phyloP scores from a whole-genome alignment of 1,140 invertebrate species.

The Chymomyza costata region DNA sequence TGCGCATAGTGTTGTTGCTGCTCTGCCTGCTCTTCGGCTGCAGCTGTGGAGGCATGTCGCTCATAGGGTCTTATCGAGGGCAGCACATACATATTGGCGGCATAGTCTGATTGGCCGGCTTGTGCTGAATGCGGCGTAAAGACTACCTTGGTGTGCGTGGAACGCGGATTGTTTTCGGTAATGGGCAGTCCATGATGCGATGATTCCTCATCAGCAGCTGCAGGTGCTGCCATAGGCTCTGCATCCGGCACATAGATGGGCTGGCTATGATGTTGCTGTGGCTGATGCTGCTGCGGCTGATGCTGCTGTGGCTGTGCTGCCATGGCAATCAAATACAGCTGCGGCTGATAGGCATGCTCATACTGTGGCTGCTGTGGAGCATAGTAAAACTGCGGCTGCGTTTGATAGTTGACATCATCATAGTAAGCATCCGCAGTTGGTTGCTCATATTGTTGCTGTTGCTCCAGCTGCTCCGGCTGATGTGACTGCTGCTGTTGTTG shows the following conservation, averaged over 20 bases:
- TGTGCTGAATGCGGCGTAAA: conserved; percentile 46
- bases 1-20: conserved; percentile 19
- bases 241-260: conserved; percentile 63
- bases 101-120: conserved; percentile 23
- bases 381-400: conserved; percentile 50
- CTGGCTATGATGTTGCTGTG: conserved; percentile 23
- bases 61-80: conserved; percentile 49
- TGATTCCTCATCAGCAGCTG: conserved; percentile 19
- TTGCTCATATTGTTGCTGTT: conserved; percentile 30
- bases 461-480: conserved; percentile 25
- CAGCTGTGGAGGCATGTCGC: conserved; percentile 26
- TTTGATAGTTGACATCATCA: conserved; percentile 20
- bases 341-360: conserved; percentile 42
- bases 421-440: conserved; percentile 40
- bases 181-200: conserved; percentile 37
- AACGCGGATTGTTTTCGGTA: conserved; percentile 65
- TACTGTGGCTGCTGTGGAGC: conserved; percentile 29
- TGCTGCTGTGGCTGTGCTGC: conserved; percentile 26
- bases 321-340: conserved; percentile 65
- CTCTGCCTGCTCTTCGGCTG: conserved; percentile 19
- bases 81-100: conserved; percentile 22
- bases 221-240: conserved; percentile 24
- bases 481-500: conserved; percentile 26
- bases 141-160: conserved; percentile 69
- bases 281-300: conserved; percentile 14